Percentiles rank a stretch among this genome's conserved stretches.
These are phyloP conservation scores for Craniophora ligustri DNA, from an alignment of 2,888 invertebrate genomes.

Conservation along the genomic window DNA sequence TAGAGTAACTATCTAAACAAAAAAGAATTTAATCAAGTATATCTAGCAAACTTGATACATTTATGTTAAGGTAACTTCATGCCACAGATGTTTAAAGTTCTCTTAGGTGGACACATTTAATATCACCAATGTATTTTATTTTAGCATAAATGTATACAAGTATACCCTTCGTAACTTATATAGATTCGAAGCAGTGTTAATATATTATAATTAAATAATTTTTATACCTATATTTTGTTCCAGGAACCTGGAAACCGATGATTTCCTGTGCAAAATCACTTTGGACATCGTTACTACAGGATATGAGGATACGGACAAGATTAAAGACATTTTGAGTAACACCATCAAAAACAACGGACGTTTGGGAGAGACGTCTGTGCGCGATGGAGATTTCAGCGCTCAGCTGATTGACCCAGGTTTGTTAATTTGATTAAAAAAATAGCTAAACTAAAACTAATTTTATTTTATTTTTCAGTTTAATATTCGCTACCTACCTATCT, in stretches of 20 bases:
- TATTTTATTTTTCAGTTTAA: conserved; percentile 10
- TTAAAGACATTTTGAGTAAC: conserved; percentile 85
- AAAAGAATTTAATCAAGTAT: no score
- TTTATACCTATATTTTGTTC: conserved; percentile 48
- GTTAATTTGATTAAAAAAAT: conserved; percentile 16
- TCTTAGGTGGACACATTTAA: no score
- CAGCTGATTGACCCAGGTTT: conserved; percentile 77
- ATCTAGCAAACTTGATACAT: no score
- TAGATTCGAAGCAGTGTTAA: background rate
- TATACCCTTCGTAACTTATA: no score
- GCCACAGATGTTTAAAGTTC: no score
- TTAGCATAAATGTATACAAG: no score
- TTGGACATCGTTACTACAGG: conserved; percentile 91
- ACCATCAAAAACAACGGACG: conserved; percentile 87
- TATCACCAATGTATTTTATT: no score
- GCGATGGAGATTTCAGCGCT: conserved; percentile 88
- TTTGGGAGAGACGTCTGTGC: conserved; percentile 87
- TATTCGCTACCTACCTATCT: no score
- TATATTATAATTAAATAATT: background rate
- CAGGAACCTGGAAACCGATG: conserved; percentile 88
- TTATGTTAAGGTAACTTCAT: no score
- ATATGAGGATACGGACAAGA: conserved; percentile 85
- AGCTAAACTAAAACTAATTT: background rate
- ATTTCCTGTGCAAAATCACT: conserved; percentile 90
- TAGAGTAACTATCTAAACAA: no score